phyloP scores from a whole-genome alignment of 2,113 vertebrate species.

The Colossoma macropomum region DNA sequence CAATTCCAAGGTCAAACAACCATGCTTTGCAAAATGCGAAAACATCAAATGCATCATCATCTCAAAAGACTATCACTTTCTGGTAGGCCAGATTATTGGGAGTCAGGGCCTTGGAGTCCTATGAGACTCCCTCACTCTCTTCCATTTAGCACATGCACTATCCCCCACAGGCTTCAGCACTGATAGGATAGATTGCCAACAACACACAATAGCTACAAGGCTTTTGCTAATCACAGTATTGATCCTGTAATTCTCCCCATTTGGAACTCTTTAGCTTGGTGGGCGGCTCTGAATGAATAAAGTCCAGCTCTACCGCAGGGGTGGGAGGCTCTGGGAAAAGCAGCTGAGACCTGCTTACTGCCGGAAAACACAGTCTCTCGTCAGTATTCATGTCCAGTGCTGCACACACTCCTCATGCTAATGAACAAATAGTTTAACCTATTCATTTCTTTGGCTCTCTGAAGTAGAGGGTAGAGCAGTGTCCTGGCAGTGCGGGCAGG shows the following conservation, averaged over 20 bases:
- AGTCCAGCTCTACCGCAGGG: conserved; percentile 64
- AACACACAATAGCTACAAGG: conserved; percentile 78
- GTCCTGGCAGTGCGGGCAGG: background rate
- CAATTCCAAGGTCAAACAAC: background rate
- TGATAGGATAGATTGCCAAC: conserved; percentile 75
- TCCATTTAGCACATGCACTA: conserved; percentile 37
- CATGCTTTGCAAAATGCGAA: background rate
- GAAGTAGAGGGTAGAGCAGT: background rate
- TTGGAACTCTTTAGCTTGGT: conserved; percentile 78
- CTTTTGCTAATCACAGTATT: conserved; percentile 81
- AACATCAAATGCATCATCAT: conserved; percentile 32
- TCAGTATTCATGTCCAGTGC: conserved; percentile 68
- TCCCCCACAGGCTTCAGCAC: conserved; percentile 64
- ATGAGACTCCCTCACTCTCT: conserved; percentile 38
- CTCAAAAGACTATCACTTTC: conserved; percentile 26
- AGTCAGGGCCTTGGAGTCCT: conserved; percentile 4
- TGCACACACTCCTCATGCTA: conserved; percentile 54
- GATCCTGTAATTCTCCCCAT: conserved; percentile 77
- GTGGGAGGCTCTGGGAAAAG: conserved; percentile 65
- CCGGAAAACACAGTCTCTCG: conserved; percentile 61
- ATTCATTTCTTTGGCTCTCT: conserved; percentile 33
- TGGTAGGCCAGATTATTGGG: conserved; percentile 16
- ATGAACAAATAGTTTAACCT: conserved; percentile 62
- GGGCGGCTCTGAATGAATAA: conserved; percentile 76
- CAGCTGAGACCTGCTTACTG: conserved; percentile 64